A percentile compares a stretch with the other conserved stretches of the same genome.
phyloP scores from a whole-genome alignment of 2,797 vertebrate species.

The Falco peregrinus region DNA sequence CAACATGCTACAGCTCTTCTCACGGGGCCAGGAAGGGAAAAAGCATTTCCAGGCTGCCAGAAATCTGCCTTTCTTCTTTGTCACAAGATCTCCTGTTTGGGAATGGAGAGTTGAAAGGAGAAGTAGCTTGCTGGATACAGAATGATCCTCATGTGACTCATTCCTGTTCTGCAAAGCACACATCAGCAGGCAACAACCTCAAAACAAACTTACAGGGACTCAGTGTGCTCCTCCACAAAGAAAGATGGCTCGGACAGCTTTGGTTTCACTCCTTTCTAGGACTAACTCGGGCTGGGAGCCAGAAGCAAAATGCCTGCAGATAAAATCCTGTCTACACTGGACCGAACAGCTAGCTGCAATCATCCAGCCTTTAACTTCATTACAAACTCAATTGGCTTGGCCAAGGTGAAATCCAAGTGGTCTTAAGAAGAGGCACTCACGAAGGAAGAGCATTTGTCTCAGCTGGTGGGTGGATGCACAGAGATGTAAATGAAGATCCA shows the following conservation, averaged over 20 bases:
- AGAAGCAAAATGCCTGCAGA: constrained; percentile 39
- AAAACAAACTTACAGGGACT: constrained; percentile 56
- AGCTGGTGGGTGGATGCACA: neutral
- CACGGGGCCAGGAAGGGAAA: neutral
- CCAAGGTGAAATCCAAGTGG: neutral
- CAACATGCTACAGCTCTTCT: constrained; percentile 43
- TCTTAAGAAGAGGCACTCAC: neutral
- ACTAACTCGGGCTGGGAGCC: constrained; percentile 27
- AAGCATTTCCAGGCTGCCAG: constrained; percentile 13
- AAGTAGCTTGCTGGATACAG: constrained; percentile 36
- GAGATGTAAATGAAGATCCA: neutral
- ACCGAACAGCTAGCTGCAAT: neutral
- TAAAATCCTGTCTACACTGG: neutral
- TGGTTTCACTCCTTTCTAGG: constrained; percentile 47
- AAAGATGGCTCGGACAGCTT: neutral
- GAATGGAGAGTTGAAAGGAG: constrained; percentile 59
- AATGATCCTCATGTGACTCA: constrained; percentile 62
- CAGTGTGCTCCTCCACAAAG: constrained; percentile 12
- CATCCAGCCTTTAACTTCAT: neutral
- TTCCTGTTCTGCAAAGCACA: constrained; percentile 12
- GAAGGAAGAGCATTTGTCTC: neutral
- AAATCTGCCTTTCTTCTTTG: constrained; percentile 26
- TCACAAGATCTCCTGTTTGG: constrained; percentile 39
- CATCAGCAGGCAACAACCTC: constrained; percentile 10
- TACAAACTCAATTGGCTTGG: neutral